Evolutionary conservation across 2,113 vertebrate species (phyloP), one percentile per base, ranked within the genome.

Genomic region (Ceyx margarethae): DNA sequence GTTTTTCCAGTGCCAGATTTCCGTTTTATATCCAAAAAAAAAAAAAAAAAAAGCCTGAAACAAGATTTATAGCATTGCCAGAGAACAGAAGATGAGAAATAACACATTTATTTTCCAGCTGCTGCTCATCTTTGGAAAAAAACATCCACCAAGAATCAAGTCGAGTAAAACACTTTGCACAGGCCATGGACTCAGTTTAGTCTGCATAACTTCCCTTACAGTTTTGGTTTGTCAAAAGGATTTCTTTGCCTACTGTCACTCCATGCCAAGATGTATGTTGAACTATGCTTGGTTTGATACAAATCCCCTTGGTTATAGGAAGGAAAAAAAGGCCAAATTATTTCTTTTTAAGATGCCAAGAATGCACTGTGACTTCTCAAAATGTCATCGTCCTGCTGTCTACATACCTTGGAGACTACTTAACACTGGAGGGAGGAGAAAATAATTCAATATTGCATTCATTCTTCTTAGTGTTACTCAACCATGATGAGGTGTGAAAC

Each of bases 331-430:
- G 76, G 91, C 35, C n/a, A 95, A 92, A 61, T 54, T 2, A 64
- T 95, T 94, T 93, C 51, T 94, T 87, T 85, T 94, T 95, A 95
- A 95, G 35, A 67, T 95, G 64, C 73, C 11, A 56, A 92, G 71
- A 93, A 68, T 54, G 82, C 62, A 89, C 69, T 35, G 45, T 43
- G 17, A 20, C 76, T 96, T 95, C 91, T 94, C 48, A 91, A 93
- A 96, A 96, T 96, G 90, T 86, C 95, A 92, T 87, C 4, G 23
- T 65, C 90, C 5, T 31, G 61, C 71, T 96, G 91, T 77, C 80
- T 93, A 60, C 16, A 37, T 90, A 81, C 91, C 69, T 60, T 31
- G 3, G 81, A 97, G 90, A 85, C 54, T 94, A 84, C 86, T 97
- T 95, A 96, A 89, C 48, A 72, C 50, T 81, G 65, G 26, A 56